Percentiles rank a stretch among this genome's conserved stretches.
phyloP scores from a whole-genome alignment of 2,797 vertebrate species.

The Acanthornis magna region DNA sequence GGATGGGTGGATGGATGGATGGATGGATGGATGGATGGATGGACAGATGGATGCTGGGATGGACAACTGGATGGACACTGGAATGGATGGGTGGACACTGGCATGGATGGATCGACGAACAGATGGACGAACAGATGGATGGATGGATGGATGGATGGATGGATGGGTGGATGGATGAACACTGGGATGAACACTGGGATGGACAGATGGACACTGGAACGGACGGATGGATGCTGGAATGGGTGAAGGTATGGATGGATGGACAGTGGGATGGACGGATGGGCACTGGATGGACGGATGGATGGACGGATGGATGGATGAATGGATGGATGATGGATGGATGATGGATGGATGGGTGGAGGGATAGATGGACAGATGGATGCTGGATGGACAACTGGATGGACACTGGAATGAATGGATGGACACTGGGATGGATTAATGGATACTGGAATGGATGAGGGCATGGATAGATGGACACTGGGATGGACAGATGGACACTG shows the following conservation, averaged over 20 bases:
- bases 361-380: too few relatives aligned
- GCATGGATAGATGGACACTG: too few relatives aligned
- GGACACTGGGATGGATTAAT: too few relatives aligned
- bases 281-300: too few relatives aligned
- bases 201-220: neutral
- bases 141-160: neutral
- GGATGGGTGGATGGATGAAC: too few relatives aligned
- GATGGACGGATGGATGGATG: neutral
- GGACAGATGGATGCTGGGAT: neutral
- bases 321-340: neutral
- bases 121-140: neutral
- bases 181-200: fast-evolving
- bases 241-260: neutral
- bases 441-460: too few relatives aligned
- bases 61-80: too few relatives aligned
- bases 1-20: neutral
- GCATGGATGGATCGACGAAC: too few relatives aligned
- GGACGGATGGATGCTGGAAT: neutral
- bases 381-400: too few relatives aligned
- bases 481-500: too few relatives aligned
- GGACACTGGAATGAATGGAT: too few relatives aligned
- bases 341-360: neutral
- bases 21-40: too few relatives aligned
- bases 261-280: neutral
- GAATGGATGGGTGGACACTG: neutral